Conservation (phyloP, 2,888 invertebrate species). For the Trachelus stipa region DNA sequence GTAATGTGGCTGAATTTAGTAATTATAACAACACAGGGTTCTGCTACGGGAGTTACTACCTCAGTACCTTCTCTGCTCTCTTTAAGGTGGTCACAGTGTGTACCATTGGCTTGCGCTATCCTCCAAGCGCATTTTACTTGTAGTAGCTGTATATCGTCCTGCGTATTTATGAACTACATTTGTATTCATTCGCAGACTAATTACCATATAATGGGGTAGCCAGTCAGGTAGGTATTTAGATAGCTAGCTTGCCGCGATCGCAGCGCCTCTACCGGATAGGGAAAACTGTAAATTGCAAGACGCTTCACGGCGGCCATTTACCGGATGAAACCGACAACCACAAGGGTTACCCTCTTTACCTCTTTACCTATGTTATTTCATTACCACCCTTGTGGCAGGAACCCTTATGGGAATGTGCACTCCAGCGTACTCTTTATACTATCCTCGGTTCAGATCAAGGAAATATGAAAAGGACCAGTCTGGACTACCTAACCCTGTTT, state of each 20-base stretch:
- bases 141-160: background rate
- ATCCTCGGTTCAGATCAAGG: background rate
- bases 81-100: background rate
- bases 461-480: background rate
- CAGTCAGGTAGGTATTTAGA: background rate
- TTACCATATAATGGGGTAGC: slow-evolving; percentile 41
- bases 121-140: background rate
- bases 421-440: background rate
- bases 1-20: background rate
- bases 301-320: background rate
- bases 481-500: background rate
- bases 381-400: background rate
- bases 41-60: background rate
- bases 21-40: background rate
- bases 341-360: background rate
- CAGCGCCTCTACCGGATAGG: background rate
- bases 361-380: background rate
- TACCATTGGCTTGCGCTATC: background rate
- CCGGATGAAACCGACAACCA: background rate
- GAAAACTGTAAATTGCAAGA: background rate
- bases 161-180: slow-evolving; percentile 42
- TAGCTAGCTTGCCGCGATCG: slow-evolving; percentile 1
- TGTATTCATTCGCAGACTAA: slow-evolving; percentile 48
- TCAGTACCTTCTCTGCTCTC: background rate
- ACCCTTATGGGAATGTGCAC: background rate